phyloP scores from a whole-genome alignment of 1,140 invertebrate genomes.

The Scaptodrosophila lebanonensis region DNA sequence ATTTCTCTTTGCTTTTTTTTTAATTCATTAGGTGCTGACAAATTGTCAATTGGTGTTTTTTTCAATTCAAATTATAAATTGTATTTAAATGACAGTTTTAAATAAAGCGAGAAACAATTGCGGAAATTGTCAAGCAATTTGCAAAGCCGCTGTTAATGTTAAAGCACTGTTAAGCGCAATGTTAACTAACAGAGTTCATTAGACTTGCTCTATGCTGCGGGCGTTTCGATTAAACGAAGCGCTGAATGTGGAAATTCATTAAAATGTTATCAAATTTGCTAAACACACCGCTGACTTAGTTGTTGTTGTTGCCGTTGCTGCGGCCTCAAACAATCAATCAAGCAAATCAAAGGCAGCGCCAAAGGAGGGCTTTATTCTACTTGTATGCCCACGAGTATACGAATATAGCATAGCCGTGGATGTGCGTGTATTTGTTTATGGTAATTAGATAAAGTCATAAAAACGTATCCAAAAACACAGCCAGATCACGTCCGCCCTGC shows the following conservation, averaged over 20 bases:
- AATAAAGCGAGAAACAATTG: conserved; percentile 10
- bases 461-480: conserved; percentile 48
- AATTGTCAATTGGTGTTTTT: conserved; percentile 36
- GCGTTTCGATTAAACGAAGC: not conserved
- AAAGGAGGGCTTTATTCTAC: no score
- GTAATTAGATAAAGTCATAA: conserved; percentile 49
- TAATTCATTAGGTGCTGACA: conserved; percentile 38
- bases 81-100: conserved; percentile 7
- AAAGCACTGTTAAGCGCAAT: no score
- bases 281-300: conserved; percentile 12
- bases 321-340: conserved; percentile 34
- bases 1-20: no score
- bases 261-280: conserved; percentile 35
- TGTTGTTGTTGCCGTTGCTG: not conserved
- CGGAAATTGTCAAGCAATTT: conserved; percentile 28
- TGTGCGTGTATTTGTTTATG: conserved; percentile 34
- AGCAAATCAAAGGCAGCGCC: conserved; percentile 24
- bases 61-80: conserved; percentile 28
- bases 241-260: no score
- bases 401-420: no score
- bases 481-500: conserved; percentile 2
- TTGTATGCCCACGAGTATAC: no score
- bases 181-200: conserved; percentile 47
- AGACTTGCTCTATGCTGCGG: conserved; percentile 15
- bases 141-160: conserved; percentile 4